phyloP scores from a whole-genome alignment of 2,888 invertebrate species.

The Dryocosmus kuriphilus region DNA sequence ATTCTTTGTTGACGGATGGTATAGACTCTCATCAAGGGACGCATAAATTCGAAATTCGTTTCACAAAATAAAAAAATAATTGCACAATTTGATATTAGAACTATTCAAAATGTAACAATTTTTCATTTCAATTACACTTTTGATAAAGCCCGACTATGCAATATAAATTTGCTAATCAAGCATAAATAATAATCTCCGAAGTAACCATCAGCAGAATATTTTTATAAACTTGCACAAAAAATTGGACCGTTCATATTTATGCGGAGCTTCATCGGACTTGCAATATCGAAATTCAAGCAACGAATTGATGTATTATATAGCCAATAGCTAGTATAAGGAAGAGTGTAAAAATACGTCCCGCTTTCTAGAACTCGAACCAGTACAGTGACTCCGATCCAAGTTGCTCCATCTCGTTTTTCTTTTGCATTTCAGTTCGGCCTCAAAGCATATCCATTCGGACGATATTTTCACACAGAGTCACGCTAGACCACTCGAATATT shows the following conservation, averaged over 20 bases:
- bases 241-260: not conserved
- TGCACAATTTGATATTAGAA: not conserved
- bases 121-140: not conserved
- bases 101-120: not conserved
- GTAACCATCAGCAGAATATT: not conserved
- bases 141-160: not conserved
- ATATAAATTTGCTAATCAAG: not conserved
- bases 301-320: not conserved
- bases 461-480: conserved; percentile 8
- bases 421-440: conserved; percentile 28
- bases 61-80: not conserved
- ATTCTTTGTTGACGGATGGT: no score
- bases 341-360: conserved; percentile 32
- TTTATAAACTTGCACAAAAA: not conserved
- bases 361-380: conserved; percentile 16
- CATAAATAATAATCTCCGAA: not conserved
- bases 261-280: conserved; percentile 4
- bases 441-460: conserved; percentile 14
- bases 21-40: no score
- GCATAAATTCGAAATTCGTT: no score
- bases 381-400: conserved; percentile 14
- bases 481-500: conserved; percentile 6
- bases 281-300: conserved; percentile 23
- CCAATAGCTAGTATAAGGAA: conserved; percentile 1
- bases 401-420: conserved; percentile 22